Conservation (phyloP, 92 coral and sea anemone genomes). For the Paramuricea clavata region DNA sequence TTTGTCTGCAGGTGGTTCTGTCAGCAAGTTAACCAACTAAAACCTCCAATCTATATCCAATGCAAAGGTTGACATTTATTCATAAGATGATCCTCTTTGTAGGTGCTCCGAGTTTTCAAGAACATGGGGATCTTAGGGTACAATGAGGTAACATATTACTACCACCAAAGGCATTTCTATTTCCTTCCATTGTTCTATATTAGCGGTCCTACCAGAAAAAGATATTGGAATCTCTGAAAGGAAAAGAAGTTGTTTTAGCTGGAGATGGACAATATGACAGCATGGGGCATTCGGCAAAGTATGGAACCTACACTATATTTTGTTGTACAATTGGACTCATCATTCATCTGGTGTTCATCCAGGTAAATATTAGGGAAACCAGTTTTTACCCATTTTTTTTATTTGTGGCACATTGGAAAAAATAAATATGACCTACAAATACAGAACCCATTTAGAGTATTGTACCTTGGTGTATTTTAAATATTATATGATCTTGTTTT, state of each 20-base stretch:
- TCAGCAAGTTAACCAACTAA: not conserved
- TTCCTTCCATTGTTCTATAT: too few species aligned
- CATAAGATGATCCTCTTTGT: not conserved
- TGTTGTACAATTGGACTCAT: constrained; percentile 62
- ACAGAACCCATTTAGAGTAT: too few species aligned
- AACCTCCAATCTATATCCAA: not conserved
- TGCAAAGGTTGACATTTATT: not conserved
- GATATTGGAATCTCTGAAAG: too few species aligned
- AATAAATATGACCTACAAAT: too few species aligned
- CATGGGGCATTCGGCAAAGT: constrained; percentile 71
- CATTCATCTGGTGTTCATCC: constrained; percentile 51
- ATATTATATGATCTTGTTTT: too few species aligned
- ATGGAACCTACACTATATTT: constrained; percentile 63
- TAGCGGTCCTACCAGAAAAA: too few species aligned
- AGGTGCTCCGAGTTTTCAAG: constrained; percentile 7
- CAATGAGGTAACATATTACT: too few species aligned
- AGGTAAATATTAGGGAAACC: too few species aligned
- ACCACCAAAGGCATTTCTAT: too few species aligned
- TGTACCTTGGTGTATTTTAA: too few species aligned
- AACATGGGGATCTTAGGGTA: too few species aligned
- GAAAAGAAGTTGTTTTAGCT: constrained; percentile 56
- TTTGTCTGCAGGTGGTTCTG: constrained; percentile 21
- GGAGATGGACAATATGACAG: constrained; percentile 67
- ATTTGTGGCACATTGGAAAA: not conserved
- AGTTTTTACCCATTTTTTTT: too few species aligned